Evolutionary conservation across 1,140 invertebrate genomes (phyloP).

Genomic region (Copidosoma floridanum): DNA sequence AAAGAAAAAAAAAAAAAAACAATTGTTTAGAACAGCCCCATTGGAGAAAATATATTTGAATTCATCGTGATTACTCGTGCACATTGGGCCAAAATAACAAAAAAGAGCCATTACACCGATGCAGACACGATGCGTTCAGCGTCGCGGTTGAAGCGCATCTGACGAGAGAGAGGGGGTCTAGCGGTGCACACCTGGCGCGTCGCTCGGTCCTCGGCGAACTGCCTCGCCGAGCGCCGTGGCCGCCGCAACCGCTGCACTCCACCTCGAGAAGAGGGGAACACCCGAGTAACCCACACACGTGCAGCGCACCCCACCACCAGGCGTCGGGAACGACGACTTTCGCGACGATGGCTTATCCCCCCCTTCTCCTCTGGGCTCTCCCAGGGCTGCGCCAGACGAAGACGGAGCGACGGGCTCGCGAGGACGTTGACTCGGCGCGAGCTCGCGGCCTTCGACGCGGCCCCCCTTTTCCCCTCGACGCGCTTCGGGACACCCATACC

Average conservation of each 20-base stretch:
- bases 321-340: constrained; percentile 16
- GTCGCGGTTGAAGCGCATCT: not conserved
- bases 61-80: too few species aligned
- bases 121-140: too few species aligned
- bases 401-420: constrained; percentile 23
- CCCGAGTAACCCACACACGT: not conserved
- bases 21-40: too few species aligned
- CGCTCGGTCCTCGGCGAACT: too few species aligned
- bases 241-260: not conserved
- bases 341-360: constrained; percentile 4
- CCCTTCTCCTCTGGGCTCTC: constrained; percentile 11
- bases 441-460: constrained; percentile 32
- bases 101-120: too few species aligned
- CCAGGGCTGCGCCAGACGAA: not conserved
- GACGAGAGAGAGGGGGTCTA: too few species aligned
- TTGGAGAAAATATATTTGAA: too few species aligned
- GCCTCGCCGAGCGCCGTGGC: too few species aligned
- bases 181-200: not conserved
- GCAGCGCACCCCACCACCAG: not conserved
- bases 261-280: not conserved
- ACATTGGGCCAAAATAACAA: too few species aligned
- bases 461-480: not conserved
- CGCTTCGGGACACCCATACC: not conserved
- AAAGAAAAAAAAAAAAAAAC: too few species aligned
- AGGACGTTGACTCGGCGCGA: constrained; percentile 47